Percentiles rank a stretch among this genome's conserved stretches.
Conservation (phyloP, 2,888 invertebrate genomes). For the Cephus sareptanus region DNA sequence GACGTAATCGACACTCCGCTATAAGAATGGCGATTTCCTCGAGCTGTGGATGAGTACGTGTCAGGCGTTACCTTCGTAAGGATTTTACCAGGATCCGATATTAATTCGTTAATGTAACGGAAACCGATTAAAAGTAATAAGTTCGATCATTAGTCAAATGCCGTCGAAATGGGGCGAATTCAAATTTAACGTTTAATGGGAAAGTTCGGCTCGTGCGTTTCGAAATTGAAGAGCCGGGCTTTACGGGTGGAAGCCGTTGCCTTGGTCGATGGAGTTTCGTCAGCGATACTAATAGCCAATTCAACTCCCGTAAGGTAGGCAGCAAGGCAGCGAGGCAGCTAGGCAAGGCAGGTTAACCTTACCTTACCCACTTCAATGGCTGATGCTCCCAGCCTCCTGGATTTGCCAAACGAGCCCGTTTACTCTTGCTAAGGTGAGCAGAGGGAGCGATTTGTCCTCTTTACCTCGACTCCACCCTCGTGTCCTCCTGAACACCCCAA, state of each 20-base stretch:
- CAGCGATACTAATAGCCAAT: constrained; percentile 23
- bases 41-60: too few relatives aligned
- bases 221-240: constrained; percentile 6
- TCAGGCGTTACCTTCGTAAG: too few relatives aligned
- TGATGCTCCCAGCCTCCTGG: constrained; percentile 25
- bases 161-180: constrained; percentile 7
- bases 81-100: not conserved
- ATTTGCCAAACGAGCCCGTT: constrained; percentile 44
- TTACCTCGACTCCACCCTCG: constrained; percentile 24
- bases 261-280: constrained; percentile 12
- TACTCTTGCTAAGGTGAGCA: constrained; percentile 47
- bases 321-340: too few relatives aligned
- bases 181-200: constrained; percentile 18
- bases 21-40: too few relatives aligned
- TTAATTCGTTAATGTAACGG: not conserved
- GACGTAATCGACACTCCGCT: too few relatives aligned
- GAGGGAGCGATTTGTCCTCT: constrained; percentile 42
- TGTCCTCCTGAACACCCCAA: not conserved
- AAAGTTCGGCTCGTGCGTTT: constrained; percentile 15
- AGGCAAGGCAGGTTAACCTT: constrained; percentile 1
- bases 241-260: constrained; percentile 4
- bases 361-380: constrained; percentile 13
- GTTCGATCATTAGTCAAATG: constrained; percentile 31
- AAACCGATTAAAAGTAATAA: constrained; percentile 16
- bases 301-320: constrained; percentile 20